Conservation (phyloP, 1,140 invertebrate genomes). For the Venustaconcha ellipsiformis region DNA sequence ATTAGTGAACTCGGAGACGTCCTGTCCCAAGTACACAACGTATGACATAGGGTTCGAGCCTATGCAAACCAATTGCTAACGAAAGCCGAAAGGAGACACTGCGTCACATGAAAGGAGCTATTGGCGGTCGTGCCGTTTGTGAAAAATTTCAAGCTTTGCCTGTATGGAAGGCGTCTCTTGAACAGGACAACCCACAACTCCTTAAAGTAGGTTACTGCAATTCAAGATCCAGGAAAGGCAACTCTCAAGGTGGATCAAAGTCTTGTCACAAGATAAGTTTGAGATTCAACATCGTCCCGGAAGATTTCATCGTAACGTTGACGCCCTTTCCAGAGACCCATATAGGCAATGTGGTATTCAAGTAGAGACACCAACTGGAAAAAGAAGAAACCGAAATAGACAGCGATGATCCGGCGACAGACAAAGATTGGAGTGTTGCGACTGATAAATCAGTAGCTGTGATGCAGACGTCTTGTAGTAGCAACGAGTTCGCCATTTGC, state of each 20-base stretch:
- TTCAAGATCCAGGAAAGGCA: conserved; percentile 17
- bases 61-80: conserved; percentile 19
- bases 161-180: neutral
- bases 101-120: conserved; percentile 17
- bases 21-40: conserved; percentile 56
- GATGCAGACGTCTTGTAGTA: too few species aligned
- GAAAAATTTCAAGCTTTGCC: conserved; percentile 15
- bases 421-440: too few species aligned
- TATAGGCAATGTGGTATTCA: conserved; percentile 9
- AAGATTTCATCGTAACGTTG: conserved; percentile 44
- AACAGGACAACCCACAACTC: conserved; percentile 11
- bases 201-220: conserved; percentile 4
- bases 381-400: too few species aligned
- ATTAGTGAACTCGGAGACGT: conserved; percentile 63
- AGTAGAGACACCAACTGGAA: neutral
- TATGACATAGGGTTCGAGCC: conserved; percentile 19
- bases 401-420: too few species aligned
- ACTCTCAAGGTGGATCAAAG: conserved; percentile 45
- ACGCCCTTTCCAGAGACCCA: conserved; percentile 36
- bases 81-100: conserved; percentile 15
- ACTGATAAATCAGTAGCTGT: too few species aligned
- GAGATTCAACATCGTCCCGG: conserved; percentile 43
- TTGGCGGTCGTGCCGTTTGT: conserved; percentile 35
- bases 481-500: too few species aligned
- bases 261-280: conserved; percentile 40